These are phyloP conservation scores for Sphinx pinastri DNA, from an alignment of 2,888 invertebrate genomes.

Conservation along the genomic window DNA sequence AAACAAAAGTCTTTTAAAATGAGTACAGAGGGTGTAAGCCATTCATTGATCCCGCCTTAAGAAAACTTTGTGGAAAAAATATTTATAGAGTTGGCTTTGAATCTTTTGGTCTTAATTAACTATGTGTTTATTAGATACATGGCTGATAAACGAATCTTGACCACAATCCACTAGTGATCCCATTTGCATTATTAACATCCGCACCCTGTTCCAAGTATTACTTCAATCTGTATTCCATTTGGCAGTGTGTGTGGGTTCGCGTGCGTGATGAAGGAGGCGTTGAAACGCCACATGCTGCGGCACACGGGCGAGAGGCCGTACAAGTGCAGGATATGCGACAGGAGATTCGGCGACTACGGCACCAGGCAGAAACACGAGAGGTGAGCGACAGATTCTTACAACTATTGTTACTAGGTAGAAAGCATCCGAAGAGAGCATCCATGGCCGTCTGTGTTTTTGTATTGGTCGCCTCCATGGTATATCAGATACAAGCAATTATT, in stretches of 20 bases:
- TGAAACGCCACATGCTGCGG: constrained; percentile 72
- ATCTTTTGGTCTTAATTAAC: no score
- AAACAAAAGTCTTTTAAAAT: background rate
- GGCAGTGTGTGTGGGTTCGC: constrained; percentile 68
- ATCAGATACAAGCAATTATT: no score
- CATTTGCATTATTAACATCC: no score
- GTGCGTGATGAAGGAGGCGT: constrained; percentile 66
- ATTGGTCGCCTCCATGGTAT: no score
- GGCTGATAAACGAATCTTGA: no score
- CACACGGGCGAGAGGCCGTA: constrained; percentile 74
- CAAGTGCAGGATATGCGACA: constrained; percentile 69
- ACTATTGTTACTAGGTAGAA: background rate
- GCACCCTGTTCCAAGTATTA: background rate
- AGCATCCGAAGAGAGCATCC: no score
- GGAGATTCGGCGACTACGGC: constrained; percentile 39
- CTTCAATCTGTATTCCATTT: background rate
- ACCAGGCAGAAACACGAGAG: constrained; percentile 47
- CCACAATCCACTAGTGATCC: no score
- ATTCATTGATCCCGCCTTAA: no score
- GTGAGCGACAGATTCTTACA: constrained; percentile 21
- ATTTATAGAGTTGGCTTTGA: no score
- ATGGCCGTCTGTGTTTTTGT: background rate
- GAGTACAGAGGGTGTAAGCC: no score
- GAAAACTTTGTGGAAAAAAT: no score
- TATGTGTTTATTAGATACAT: no score